Evolutionary conservation across 2,888 invertebrate genomes (phyloP), one percentile per base, ranked within the genome.

Genomic region (Cantharis flavilabris): DNA sequence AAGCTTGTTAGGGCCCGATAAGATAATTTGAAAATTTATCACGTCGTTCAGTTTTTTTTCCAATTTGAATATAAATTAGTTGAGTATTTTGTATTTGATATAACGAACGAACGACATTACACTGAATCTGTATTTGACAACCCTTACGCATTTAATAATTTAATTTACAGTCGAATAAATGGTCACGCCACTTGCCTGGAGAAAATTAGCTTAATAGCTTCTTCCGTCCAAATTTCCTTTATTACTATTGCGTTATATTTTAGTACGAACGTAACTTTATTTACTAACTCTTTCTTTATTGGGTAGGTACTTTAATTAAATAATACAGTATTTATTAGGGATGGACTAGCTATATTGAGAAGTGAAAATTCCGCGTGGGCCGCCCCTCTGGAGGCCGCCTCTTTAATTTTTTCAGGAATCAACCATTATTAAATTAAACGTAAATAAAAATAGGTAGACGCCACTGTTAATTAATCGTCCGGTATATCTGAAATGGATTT

Each of bases 131-230:
- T 77, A 64, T 75, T 77, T 77, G 75, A 77, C 75, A 75, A 71
- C 77, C 77, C 77, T 72, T 75, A 70, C 72, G 65, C 62, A 72
- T 67, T 77, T 72, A 75, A 77, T 77, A 75, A 77, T 74, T 77
- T 77, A 75, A 77, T 77, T 77, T 75, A 30, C 72, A 75, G 72
- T 75, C 70, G 75, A 75, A 70, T 77, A 77, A 77, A 75, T 75
- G 75, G 75, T 49, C 77, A 75, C 72, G 72, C 70, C 72, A 75
- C 70, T 75, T 70, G 75, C 77, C 65, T 72, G 30, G 49, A 70
- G 77, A 75, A 72, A 72, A 75, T 69, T 77, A 74, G 74, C 74
- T 72, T 74, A 77, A 74, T 72, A 70, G 65, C 71, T 33, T n/a
- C 33, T 30, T 71, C 65, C 62, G 71, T 72, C 63, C 69, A 67